phyloP scores from a whole-genome alignment of 2,113 vertebrate species.

The Onychostruthus taczanowskii region DNA sequence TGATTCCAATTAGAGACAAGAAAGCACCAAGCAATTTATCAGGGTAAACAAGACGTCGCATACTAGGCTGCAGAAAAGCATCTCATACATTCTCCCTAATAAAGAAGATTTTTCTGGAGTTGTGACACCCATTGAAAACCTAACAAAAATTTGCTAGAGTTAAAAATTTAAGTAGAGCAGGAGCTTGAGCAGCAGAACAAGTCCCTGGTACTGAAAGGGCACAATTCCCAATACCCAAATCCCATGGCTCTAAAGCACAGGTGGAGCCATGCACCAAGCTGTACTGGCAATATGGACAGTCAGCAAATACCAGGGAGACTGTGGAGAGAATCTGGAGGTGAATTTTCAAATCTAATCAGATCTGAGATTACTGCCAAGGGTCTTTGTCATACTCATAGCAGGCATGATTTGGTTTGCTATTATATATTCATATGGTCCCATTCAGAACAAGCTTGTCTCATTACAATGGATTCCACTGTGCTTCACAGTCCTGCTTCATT shows the following conservation, averaged over 20 bases:
- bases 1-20: neutral
- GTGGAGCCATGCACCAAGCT: rapidly evolving
- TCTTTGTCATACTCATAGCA: neutral
- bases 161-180: neutral
- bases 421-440: constrained; percentile 27
- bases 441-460: constrained; percentile 45
- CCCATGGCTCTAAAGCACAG: neutral
- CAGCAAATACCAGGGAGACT: neutral
- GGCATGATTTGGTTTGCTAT: constrained; percentile 2
- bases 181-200: neutral
- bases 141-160: neutral
- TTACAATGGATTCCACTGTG: neutral
- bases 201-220: neutral
- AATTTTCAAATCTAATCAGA: constrained; percentile 11
- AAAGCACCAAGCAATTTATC: neutral
- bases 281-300: neutral
- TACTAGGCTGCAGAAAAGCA: neutral
- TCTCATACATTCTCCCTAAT: neutral
- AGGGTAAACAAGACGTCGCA: neutral
- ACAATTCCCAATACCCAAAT: rapidly evolving
- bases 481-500: constrained; percentile 53
- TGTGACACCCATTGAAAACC: neutral
- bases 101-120: neutral
- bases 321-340: neutral
- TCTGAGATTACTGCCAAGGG: neutral